Percentiles rank a stretch among this genome's conserved stretches.
These are phyloP conservation scores for Euphonia xanthogaster DNA, from an alignment of 2,797 vertebrate genomes.

Conservation along the genomic window DNA sequence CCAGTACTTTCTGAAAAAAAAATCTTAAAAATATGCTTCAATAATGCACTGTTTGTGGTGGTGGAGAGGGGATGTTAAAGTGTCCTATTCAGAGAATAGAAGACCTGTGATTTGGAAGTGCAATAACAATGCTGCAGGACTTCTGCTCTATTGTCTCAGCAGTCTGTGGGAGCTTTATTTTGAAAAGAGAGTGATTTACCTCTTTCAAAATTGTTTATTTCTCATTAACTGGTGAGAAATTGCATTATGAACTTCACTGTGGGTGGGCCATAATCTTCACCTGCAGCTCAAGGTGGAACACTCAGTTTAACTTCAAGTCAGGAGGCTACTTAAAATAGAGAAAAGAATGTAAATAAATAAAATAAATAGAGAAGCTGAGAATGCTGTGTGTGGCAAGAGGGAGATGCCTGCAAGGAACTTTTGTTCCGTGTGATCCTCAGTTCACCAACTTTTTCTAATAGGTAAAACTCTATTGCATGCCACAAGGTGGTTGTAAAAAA, in stretches of 20 bases:
- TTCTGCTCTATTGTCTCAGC: neutral
- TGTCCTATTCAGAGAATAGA: neutral
- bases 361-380: neutral
- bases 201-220: neutral
- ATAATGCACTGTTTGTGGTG: neutral
- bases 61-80: neutral
- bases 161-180: neutral
- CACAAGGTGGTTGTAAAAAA: neutral
- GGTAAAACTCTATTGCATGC: neutral
- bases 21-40: neutral
- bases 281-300: neutral
- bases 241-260: neutral
- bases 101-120: neutral
- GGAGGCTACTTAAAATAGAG: neutral
- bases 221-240: neutral
- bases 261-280: neutral
- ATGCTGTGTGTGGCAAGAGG: neutral
- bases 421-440: neutral
- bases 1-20: neutral
- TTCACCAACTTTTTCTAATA: neutral
- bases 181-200: neutral
- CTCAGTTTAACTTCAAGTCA: fast-evolving
- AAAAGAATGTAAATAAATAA: neutral
- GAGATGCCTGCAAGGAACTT: neutral
- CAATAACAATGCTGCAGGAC: neutral